Evolutionary conservation across 2,888 invertebrate species (phyloP).

Genomic region (Acrocera orbiculus): DNA sequence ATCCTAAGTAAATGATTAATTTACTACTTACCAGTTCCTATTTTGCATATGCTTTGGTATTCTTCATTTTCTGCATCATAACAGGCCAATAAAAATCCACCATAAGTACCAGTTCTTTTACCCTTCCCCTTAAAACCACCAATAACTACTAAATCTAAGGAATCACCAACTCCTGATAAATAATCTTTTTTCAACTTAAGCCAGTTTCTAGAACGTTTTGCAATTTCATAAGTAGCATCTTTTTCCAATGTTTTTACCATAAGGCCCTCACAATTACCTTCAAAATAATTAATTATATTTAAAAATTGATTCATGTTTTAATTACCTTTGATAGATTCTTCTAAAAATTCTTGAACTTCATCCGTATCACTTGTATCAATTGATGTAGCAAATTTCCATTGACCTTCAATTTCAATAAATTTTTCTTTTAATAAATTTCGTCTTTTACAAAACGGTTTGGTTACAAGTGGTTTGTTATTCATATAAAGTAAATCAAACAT

Average conservation of each 20-base stretch:
- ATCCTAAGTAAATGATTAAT: too few relatives aligned
- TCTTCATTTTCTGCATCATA: slow-evolving; percentile 79
- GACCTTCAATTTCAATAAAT: slow-evolving; percentile 54
- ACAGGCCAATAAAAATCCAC: slow-evolving; percentile 89
- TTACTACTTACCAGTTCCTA: slow-evolving; percentile 30
- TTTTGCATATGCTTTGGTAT: slow-evolving; percentile 85
- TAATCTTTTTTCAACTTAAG: slow-evolving; percentile 96
- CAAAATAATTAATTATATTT: slow-evolving; percentile 1
- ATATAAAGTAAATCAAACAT: slow-evolving; percentile 90
- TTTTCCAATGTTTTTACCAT: slow-evolving; percentile 89
- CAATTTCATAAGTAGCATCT: slow-evolving; percentile 92
- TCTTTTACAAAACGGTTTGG: slow-evolving; percentile 53
- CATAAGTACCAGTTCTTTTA: slow-evolving; percentile 79
- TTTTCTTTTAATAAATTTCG: slow-evolving; percentile 52
- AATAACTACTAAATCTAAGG: slow-evolving; percentile 85
- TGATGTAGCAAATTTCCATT: slow-evolving; percentile 75
- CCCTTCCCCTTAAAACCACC: slow-evolving; percentile 90
- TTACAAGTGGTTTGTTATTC: slow-evolving; percentile 72
- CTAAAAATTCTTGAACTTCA: slow-evolving; percentile 83
- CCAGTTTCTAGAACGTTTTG: slow-evolving; percentile 87
- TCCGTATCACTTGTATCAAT: slow-evolving; percentile 72
- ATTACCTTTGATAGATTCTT: slow-evolving; percentile 75
- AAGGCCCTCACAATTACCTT: slow-evolving; percentile 89
- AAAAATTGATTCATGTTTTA: slow-evolving; percentile 4
- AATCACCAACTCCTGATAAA: slow-evolving; percentile 89